phyloP scores from a whole-genome alignment of 2,113 vertebrate species.

The Trichomycterus rosablanca region DNA sequence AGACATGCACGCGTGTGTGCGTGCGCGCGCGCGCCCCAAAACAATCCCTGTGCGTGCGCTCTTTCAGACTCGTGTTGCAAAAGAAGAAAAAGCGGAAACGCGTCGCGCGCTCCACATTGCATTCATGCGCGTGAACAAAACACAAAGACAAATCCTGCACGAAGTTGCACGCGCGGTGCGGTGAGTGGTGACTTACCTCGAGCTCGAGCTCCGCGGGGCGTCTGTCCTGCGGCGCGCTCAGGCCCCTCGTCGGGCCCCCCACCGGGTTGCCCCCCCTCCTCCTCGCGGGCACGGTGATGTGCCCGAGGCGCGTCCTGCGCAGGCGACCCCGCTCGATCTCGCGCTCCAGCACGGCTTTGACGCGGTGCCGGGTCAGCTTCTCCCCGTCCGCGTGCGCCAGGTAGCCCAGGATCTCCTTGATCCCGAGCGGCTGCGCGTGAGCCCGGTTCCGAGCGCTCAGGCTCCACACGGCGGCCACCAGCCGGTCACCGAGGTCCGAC shows the following conservation, averaged over 20 bases:
- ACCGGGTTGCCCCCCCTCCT: conserved; percentile 48
- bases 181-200: conserved; percentile 8
- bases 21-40: conserved; percentile 5
- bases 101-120: background rate
- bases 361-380: conserved; percentile 74
- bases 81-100: conserved; percentile 30
- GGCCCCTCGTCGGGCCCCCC: background rate
- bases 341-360: conserved; percentile 73
- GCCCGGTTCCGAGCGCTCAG: conserved; percentile 59
- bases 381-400: conserved; percentile 59
- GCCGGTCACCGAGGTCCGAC: conserved; percentile 57
- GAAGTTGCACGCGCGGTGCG: too few relatives aligned
- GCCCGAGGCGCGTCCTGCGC: conserved; percentile 75
- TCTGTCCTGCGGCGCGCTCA: conserved; percentile 59
- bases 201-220: conserved; percentile 24
- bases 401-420: conserved; percentile 63
- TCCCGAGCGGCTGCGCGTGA: conserved; percentile 56
- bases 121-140: too few relatives aligned
- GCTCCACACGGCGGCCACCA: conserved; percentile 64
- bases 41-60: conserved; percentile 11
- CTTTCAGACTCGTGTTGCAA: conserved; percentile 11
- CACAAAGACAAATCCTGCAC: too few relatives aligned
- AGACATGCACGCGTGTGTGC: background rate
- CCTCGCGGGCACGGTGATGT: conserved; percentile 69
- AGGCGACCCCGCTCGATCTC: conserved; percentile 72